Percentiles rank a stretch among this genome's conserved stretches.
Conservation (phyloP, 2,113 vertebrate genomes). For the Microcebus ravelobensis region DNA sequence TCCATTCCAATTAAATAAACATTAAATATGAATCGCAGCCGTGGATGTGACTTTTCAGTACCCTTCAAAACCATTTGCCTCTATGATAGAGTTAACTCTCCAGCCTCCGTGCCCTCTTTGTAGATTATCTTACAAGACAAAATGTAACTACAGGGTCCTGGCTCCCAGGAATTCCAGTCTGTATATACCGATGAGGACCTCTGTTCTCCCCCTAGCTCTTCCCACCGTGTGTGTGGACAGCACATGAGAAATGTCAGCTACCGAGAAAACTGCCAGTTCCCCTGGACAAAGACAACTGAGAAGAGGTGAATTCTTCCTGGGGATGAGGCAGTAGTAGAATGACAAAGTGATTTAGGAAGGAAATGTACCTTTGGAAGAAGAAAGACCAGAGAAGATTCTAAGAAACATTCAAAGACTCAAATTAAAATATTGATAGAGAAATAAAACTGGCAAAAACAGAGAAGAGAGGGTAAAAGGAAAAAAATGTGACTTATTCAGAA, state of each 20-base stretch:
- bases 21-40: conserved; percentile 39
- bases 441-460: background rate
- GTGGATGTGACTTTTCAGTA: conserved; percentile 12
- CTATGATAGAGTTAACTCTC: background rate
- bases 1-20: conserved; percentile 55
- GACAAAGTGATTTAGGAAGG: conserved; percentile 6
- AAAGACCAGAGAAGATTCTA: conserved; percentile 25
- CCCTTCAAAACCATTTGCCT: conserved; percentile 22
- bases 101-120: background rate
- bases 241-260: background rate
- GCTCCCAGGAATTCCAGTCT: background rate
- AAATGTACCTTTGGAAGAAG: background rate
- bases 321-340: background rate
- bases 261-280: background rate
- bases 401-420: background rate
- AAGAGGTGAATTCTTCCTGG: background rate
- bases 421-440: background rate
- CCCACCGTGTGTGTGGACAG: background rate
- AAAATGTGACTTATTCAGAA: background rate
- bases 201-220: background rate
- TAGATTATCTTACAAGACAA: conserved; percentile 12
- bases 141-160: background rate
- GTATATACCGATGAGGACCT: background rate
- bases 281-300: background rate
- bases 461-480: background rate